Evolutionary conservation across 2,888 invertebrate species (phyloP).

Genomic region (Idaea straminata): DNA sequence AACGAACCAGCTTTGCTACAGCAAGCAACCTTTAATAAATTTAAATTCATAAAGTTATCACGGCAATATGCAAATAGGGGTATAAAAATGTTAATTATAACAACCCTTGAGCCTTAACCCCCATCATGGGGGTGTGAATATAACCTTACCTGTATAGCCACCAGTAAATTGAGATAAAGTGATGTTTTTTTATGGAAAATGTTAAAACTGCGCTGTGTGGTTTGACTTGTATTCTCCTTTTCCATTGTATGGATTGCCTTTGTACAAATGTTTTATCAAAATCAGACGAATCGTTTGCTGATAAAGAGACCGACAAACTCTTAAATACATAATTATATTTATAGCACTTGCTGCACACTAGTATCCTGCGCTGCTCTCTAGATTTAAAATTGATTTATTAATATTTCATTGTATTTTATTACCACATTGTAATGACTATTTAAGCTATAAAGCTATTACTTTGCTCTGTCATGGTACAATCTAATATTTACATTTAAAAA

Average conservation of each 20-base stretch:
- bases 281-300: too few relatives aligned
- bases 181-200: constrained; percentile 19
- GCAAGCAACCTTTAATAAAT: constrained; percentile 51
- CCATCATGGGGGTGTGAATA: constrained; percentile 26
- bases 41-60: constrained; percentile 58
- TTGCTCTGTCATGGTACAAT: too few relatives aligned
- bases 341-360: too few relatives aligned
- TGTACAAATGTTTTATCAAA: too few relatives aligned
- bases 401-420: too few relatives aligned
- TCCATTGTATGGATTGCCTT: neutral
- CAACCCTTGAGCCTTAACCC: constrained; percentile 34
- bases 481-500: too few relatives aligned
- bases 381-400: too few relatives aligned
- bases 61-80: constrained; percentile 54
- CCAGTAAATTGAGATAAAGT: constrained; percentile 16
- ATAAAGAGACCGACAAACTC: too few relatives aligned
- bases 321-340: too few relatives aligned
- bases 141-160: constrained; percentile 15
- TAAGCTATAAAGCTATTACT: too few relatives aligned
- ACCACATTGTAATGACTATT: too few relatives aligned
- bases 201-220: neutral
- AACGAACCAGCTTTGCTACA: constrained; percentile 30
- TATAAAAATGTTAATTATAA: constrained; percentile 61
- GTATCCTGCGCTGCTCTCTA: too few relatives aligned
- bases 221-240: neutral